Conservation (phyloP, 2,113 vertebrate species). For the Rhagologus leucostigma region DNA sequence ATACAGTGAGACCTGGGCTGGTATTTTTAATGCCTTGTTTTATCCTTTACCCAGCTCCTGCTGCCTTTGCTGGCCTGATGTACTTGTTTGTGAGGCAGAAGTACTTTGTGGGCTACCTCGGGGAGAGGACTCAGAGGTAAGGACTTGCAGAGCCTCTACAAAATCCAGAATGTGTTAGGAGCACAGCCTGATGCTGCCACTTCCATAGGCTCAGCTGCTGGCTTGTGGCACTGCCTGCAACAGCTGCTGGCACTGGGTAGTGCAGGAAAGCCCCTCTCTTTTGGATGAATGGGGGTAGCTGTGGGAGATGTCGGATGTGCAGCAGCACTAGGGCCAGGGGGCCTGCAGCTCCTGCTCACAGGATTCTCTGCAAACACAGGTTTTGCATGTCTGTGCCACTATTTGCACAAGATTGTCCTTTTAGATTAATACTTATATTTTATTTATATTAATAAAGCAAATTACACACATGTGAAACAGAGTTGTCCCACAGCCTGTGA, state of each 20-base stretch:
- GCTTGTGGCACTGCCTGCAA: neutral
- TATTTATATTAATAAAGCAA: neutral
- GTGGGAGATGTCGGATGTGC: rapidly evolving
- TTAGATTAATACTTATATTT: neutral
- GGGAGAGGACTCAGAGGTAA: conserved; percentile 91
- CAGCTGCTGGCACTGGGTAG: neutral
- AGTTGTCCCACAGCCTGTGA: neutral
- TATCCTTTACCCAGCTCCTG: conserved; percentile 76
- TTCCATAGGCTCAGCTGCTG: neutral
- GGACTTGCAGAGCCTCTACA: neutral
- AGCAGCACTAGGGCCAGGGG: rapidly evolving
- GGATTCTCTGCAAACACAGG: neutral
- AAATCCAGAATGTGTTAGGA: rapidly evolving
- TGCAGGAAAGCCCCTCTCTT: neutral
- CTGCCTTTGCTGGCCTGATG: conserved; percentile 90
- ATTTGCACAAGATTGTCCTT: neutral
- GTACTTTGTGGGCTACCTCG: conserved; percentile 94
- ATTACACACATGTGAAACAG: neutral
- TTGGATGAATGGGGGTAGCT: neutral
- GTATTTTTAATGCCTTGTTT: neutral
- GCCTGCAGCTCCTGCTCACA: neutral
- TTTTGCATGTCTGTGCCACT: neutral
- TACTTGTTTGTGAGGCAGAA: conserved; percentile 92
- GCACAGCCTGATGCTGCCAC: neutral
- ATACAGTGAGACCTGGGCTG: neutral